Percentiles rank a stretch among this genome's conserved stretches.
These are phyloP conservation scores for Rhabditoides inermis DNA, from an alignment of 2,888 invertebrate genomes.

Conservation along the genomic window DNA sequence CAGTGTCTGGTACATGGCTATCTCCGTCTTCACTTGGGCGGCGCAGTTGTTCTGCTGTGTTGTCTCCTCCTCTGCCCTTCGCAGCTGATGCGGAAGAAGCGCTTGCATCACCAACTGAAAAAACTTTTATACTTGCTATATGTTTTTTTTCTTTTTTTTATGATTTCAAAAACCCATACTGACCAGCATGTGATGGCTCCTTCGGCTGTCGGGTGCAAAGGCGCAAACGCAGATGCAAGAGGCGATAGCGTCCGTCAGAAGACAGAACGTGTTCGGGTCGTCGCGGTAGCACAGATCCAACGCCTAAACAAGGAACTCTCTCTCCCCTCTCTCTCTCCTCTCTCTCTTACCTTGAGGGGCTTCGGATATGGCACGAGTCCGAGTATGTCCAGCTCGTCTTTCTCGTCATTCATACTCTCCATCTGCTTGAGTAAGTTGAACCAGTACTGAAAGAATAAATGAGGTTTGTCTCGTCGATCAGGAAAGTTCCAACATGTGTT, in stretches of 20 bases:
- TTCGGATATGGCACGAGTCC: slow-evolving; percentile 46
- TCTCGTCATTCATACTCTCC: slow-evolving; percentile 61
- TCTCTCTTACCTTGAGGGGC: slow-evolving; percentile 35
- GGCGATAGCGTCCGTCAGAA: slow-evolving; percentile 85
- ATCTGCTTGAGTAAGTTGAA: slow-evolving; percentile 85
- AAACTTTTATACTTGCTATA: neutral
- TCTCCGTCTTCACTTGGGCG: slow-evolving; percentile 70
- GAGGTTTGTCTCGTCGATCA: no score
- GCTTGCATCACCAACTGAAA: slow-evolving; percentile 70
- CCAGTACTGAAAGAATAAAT: slow-evolving; percentile 55
- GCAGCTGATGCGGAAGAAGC: slow-evolving; percentile 85
- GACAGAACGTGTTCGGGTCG: slow-evolving; percentile 90
- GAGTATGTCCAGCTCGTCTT: slow-evolving; percentile 78
- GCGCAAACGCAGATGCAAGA: slow-evolving; percentile 97
- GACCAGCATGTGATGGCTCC: slow-evolving; percentile 59
- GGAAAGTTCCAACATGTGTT: neutral
- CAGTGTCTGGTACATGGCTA: slow-evolving; percentile 81
- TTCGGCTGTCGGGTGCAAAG: slow-evolving; percentile 83
- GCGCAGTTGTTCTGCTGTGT: slow-evolving; percentile 67
- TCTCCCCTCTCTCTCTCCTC: no score
- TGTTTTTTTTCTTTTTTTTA: no score
- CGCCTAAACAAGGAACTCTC: slow-evolving; percentile 59
- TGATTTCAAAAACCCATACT: slow-evolving; percentile 6
- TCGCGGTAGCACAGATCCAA: slow-evolving; percentile 98
- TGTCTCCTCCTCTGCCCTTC: slow-evolving; percentile 79